Evolutionary conservation across 2,797 vertebrate species (phyloP).

Genomic region (Platalea minor): DNA sequence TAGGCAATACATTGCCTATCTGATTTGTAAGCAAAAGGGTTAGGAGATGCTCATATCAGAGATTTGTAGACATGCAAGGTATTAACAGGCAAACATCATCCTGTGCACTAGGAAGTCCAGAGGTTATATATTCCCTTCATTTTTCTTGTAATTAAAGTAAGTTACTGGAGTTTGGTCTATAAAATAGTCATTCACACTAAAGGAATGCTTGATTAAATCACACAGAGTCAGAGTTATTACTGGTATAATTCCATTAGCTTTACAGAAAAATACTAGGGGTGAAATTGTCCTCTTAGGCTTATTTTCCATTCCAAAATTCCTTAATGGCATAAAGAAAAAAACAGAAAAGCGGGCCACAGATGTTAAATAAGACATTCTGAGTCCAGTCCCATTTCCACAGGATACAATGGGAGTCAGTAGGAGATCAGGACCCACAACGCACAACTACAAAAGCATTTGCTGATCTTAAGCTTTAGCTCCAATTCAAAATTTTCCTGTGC

Average conservation of each 20-base stretch:
- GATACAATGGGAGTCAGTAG: background rate
- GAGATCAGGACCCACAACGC: conserved; percentile 10
- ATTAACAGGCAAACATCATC: background rate
- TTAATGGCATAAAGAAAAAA: conserved; percentile 39
- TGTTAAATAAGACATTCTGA: conserved; percentile 15
- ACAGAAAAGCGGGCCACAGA: conserved; percentile 25
- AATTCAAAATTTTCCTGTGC: background rate
- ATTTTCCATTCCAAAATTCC: conserved; percentile 60
- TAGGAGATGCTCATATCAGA: background rate
- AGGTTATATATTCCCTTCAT: background rate
- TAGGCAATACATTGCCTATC: background rate
- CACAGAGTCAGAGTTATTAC: background rate
- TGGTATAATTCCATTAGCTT: conserved; percentile 13
- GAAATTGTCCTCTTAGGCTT: background rate
- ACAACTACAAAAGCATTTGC: conserved; percentile 16
- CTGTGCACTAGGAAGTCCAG: background rate
- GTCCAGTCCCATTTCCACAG: background rate
- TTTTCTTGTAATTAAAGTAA: background rate
- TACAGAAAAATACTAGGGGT: conserved; percentile 14
- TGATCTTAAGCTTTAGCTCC: conserved; percentile 13
- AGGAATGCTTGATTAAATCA: conserved; percentile 23
- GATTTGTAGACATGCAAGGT: background rate
- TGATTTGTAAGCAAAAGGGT: background rate
- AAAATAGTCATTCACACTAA: background rate
- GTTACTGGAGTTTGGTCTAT: background rate